Conservation (phyloP, 1,140 invertebrate genomes). For the Eurytemora carolleeae region DNA sequence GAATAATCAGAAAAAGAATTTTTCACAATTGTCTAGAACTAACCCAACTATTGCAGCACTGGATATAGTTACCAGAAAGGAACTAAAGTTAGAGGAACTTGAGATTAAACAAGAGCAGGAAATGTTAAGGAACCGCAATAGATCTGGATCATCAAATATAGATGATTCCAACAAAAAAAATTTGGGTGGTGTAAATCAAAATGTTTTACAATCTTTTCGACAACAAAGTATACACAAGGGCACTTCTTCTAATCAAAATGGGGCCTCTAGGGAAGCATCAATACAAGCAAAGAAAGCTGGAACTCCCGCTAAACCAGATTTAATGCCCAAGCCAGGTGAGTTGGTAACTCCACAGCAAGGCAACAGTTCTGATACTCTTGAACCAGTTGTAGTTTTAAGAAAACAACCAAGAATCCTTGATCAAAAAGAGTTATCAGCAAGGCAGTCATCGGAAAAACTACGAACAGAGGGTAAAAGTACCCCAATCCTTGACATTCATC, state of each 20-base stretch:
- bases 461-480: too few species aligned
- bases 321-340: not conserved
- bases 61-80: conserved; percentile 13
- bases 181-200: not conserved
- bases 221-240: not conserved
- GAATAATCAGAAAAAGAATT: not conserved
- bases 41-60: conserved; percentile 13
- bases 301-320: not conserved
- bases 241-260: too few species aligned
- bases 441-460: not conserved
- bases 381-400: not conserved
- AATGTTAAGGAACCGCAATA: not conserved
- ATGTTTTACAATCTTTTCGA: not conserved
- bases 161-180: too few species aligned
- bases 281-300: not conserved
- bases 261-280: too few species aligned
- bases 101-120: not conserved
- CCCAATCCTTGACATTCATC: too few species aligned
- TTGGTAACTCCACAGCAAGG: not conserved
- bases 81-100: not conserved
- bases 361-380: not conserved
- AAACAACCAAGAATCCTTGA: conserved; percentile 4
- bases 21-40: conserved; percentile 2
- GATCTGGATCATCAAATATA: not conserved
- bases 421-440: not conserved